Base-by-base conservation (phyloP, 2,113 vertebrate genomes). In the Hepsetus odoe region DNA sequence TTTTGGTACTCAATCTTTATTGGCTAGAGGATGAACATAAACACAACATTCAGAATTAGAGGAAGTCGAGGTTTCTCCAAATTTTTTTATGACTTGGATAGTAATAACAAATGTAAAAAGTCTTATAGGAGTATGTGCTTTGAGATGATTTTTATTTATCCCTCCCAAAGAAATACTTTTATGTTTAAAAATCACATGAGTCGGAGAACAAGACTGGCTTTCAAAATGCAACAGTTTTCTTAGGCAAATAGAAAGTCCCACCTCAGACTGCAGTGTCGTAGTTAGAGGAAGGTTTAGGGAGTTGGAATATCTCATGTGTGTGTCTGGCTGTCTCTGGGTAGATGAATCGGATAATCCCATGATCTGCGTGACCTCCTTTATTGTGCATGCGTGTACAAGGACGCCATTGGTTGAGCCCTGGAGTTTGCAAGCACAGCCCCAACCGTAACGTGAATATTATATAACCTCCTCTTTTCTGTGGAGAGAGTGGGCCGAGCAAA, bases 281-380 rank as follows among this genome's bases (percentile, higher is more conserved):
- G 16, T 3, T 40, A 33, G 51, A n/a, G 32, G 32, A 51, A 16
- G 18, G 28, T 38, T 30, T 35, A 3, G 28, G 9, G 49, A 35
- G 24, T 38, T 24, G 22, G 24, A 58, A 53, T 49, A 26, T 18
- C 74, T 35, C 49, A 55, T 46, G n/a, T 66, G 75, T 40, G 62
- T 67, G 22, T 44, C n/a, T 26, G 46, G 80, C 83, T 80, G 80
- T 89, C 85, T 85, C 82, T 7, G 82, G 83, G 80, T 88, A 90
- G 85, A 87, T 91, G 88, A 90, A 85, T 87, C 85, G 76, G 84
- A 91, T 90, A 90, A 90, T 92, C 91, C 82, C 85, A 86, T 90
- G 88, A 89, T 85, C 86, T 56, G 84, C 84, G 81, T 90, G 88
- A 91, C 86, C 87, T 90, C 86, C 81, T 86, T 84, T 74, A 82